Percentiles rank a stretch among this genome's conserved stretches.
Evolutionary conservation across 1,140 invertebrate species (phyloP).

Genomic region (Lordiphosa mommai): DNA sequence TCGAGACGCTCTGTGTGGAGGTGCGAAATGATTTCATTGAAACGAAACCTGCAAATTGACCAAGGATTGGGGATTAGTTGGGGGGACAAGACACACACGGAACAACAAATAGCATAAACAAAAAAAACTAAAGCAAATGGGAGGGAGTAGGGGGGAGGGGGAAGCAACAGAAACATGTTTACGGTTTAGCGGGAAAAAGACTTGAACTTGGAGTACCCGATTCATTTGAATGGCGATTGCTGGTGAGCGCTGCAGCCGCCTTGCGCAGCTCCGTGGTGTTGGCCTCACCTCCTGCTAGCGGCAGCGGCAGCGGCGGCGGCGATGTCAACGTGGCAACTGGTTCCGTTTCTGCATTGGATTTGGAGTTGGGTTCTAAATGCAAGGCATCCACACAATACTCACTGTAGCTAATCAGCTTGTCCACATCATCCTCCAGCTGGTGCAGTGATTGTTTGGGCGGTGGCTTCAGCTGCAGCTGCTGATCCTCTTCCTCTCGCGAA

Average conservation of each 20-base stretch:
- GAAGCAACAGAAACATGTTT: neutral
- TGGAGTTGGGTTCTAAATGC: conserved; percentile 11
- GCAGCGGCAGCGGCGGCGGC: conserved; percentile 1
- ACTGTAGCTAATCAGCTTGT: conserved; percentile 61
- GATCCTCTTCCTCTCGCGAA: conserved; percentile 87
- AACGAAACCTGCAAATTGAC: conserved; percentile 83
- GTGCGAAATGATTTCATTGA: conserved; percentile 85
- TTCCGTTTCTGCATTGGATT: conserved; percentile 6
- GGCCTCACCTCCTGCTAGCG: conserved; percentile 14
- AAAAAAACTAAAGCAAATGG: too few species aligned
- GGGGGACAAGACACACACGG: too few species aligned
- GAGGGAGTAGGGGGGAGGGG: neutral
- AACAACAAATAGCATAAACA: too few species aligned
- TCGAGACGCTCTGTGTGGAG: conserved; percentile 83
- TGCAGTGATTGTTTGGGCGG: conserved; percentile 3
- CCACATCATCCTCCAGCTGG: conserved; percentile 37
- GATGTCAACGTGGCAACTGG: conserved; percentile 2
- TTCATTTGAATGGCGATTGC: conserved; percentile 78
- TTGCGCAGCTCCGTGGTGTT: conserved; percentile 72
- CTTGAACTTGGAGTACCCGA: conserved; percentile 64
- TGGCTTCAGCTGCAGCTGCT: conserved; percentile 16
- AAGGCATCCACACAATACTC: conserved; percentile 27
- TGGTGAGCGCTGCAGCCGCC: conserved; percentile 45
- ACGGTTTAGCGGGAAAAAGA: conserved; percentile 4
- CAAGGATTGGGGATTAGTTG: neutral